Percentiles rank a stretch among this genome's conserved stretches.
These are phyloP conservation scores for Dioctria rufipes DNA, from an alignment of 2,888 invertebrate species.

Conservation along the genomic window DNA sequence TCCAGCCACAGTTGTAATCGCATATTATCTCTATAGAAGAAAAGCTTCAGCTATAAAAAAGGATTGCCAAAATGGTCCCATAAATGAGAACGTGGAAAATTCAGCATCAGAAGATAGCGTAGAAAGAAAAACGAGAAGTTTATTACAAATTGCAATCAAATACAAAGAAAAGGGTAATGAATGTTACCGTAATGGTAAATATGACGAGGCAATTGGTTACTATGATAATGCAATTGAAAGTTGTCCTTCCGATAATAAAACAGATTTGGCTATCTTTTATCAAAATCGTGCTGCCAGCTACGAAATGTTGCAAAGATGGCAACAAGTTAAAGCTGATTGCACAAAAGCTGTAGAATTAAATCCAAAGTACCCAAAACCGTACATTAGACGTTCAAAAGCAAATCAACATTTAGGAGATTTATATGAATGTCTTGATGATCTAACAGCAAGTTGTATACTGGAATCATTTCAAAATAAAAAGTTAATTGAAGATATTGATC, in stretches of 20 bases:
- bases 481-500: conserved; percentile 87
- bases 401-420: conserved; percentile 86
- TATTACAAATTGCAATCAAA: conserved; percentile 82
- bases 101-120: conserved; percentile 70
- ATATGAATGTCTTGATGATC: conserved; percentile 88
- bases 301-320: conserved; percentile 90
- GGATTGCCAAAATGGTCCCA: conserved; percentile 69
- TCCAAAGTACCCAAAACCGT: conserved; percentile 89
- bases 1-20: conserved; percentile 86
- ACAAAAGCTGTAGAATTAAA: conserved; percentile 87
- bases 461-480: conserved; percentile 89
- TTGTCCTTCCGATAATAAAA: conserved; percentile 82
- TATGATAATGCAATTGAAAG: conserved; percentile 95
- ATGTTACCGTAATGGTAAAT: conserved; percentile 88
- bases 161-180: conserved; percentile 92
- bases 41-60: not conserved
- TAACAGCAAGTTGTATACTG: conserved; percentile 92
- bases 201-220: conserved; percentile 88
- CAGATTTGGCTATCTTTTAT: conserved; percentile 90
- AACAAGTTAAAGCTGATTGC: conserved; percentile 89
- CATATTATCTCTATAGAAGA: conserved; percentile 75
- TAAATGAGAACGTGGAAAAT: conserved; percentile 74
- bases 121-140: conserved; percentile 62
- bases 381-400: conserved; percentile 86
- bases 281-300: conserved; percentile 97